Base-by-base conservation (phyloP, 2,113 vertebrate genomes). In the Trichomycterus rosablanca region DNA sequence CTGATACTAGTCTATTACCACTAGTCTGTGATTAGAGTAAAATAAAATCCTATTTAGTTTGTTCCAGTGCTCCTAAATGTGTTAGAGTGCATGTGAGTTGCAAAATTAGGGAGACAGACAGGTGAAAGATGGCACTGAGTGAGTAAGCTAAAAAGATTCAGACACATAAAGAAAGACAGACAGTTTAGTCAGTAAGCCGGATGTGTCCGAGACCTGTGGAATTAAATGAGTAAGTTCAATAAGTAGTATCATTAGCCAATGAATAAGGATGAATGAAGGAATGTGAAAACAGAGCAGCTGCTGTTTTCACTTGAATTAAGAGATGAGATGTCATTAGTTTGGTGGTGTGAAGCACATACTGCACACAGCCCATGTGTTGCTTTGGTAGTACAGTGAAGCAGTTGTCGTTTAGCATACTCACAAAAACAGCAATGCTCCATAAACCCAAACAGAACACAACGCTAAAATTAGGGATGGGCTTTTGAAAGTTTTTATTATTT, bases 211-310 rank as follows among this genome's bases (percentile, higher is more conserved):
- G 71, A 76, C 75, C 66, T 66, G 54, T 43, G 48, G 50, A 34
- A 51, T 58, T 48, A 8, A 45, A 39, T 14, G 30, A 45, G 49
- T 59, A 48, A 62, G 48, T 61, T 32, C 71, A 22, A 48, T 70
- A 76, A 55, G 30, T 23, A 72, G 53, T n/a, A n/a, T n/a, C n/a
- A n/a, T n/a, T n/a, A 78, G 64, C 64, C 64, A 14, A 48, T 14
- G 62, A 70, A 50, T 72, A 74, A 78, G 74, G 78, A 81, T 54
- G 56, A 3, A 30, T 18, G 5, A 4, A 26, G 8, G n/a, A 30
- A 42, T n/a, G 40, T 57, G 34, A 64, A 40, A 50, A 67, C 30
- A 59, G 18, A 39, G 32, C 57, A 62, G 59, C 28, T 61, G 16
- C 52, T 23, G 26, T 48, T 18, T 48, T 62, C 48, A 50, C 52